phyloP scores from a whole-genome alignment of 2,113 vertebrate genomes.

The Eptesicus fuscus region DNA sequence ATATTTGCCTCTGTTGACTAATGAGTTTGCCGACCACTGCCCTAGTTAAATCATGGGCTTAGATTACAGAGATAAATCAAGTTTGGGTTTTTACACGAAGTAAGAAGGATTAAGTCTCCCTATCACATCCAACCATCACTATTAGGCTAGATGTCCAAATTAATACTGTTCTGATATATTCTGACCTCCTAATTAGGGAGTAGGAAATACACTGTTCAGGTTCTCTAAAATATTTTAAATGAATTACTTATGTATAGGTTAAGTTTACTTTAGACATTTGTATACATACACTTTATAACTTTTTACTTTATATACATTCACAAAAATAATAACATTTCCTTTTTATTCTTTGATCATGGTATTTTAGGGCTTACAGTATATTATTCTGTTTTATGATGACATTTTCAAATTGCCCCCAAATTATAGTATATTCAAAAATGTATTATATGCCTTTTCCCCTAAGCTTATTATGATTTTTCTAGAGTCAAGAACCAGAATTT shows the following conservation, averaged over 20 bases:
- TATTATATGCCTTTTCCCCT: neutral
- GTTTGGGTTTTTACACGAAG: neutral
- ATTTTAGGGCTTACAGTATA: neutral
- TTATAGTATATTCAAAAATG: neutral
- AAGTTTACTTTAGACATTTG: neutral
- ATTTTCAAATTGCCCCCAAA: neutral
- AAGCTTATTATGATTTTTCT: neutral
- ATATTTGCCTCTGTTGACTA: too few species aligned
- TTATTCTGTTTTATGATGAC: neutral
- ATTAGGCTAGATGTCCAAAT: neutral
- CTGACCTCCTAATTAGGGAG: neutral
- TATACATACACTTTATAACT: neutral
- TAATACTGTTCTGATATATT: neutral
- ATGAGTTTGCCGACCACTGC: too few species aligned
- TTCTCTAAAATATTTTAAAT: neutral
- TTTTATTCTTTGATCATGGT: neutral
- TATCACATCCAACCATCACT: neutral
- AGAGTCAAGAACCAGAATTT: neutral
- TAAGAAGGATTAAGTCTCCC: neutral
- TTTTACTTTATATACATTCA: neutral
- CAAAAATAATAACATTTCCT: neutral
- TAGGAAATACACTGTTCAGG: neutral
- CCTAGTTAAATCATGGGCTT: neutral
- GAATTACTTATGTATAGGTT: neutral
- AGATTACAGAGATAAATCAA: neutral